These are phyloP conservation scores for Charadrius vociferus DNA, from an alignment of 2,113 vertebrate genomes.

Conservation along the genomic window DNA sequence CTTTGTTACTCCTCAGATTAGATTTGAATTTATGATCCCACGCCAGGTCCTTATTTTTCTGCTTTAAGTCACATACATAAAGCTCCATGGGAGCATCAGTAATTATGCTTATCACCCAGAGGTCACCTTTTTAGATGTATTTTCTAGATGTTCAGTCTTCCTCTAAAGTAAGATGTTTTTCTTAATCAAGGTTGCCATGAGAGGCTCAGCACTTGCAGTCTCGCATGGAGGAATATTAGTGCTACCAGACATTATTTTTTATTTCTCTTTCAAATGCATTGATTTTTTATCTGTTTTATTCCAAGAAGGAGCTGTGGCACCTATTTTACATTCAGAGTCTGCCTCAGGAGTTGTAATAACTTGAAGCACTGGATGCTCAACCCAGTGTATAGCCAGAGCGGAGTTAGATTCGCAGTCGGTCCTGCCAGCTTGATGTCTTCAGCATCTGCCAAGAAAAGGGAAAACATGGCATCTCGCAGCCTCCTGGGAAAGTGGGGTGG, in stretches of 20 bases:
- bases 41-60: background rate
- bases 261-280: slow-evolving; percentile 41
- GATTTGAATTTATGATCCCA: background rate
- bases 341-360: background rate
- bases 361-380: background rate
- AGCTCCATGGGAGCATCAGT: background rate
- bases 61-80: background rate
- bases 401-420: background rate
- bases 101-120: background rate
- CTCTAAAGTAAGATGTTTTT: background rate
- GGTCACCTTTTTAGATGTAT: background rate
- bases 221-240: background rate
- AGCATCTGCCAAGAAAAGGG: background rate
- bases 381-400: background rate
- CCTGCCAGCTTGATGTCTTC: slow-evolving; percentile 2
- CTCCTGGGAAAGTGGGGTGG: background rate
- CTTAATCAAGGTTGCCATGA: background rate
- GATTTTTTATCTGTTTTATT: slow-evolving; percentile 32
- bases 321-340: slow-evolving; percentile 29
- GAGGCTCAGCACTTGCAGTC: background rate
- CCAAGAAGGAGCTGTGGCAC: background rate
- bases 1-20: background rate
- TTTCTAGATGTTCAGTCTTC: background rate
- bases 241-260: background rate
- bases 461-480: background rate